These are phyloP conservation scores for Myotis findleyi DNA, from an alignment of 2,797 vertebrate genomes.

Conservation along the genomic window DNA sequence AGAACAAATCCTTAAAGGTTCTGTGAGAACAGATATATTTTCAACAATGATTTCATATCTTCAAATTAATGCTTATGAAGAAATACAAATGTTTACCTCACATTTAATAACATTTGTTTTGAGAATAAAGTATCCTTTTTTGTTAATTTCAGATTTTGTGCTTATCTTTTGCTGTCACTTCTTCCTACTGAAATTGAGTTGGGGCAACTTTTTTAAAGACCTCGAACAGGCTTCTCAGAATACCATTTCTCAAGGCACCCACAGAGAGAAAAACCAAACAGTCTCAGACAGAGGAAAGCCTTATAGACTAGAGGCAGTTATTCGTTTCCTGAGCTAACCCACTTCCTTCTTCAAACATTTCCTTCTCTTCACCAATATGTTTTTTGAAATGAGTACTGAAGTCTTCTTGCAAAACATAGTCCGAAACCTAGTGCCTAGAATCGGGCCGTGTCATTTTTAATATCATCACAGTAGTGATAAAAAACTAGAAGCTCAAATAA, in stretches of 20 bases:
- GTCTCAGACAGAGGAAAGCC: constrained; percentile 24
- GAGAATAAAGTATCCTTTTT: neutral
- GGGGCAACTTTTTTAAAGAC: neutral
- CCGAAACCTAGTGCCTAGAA: neutral
- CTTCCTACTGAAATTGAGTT: neutral
- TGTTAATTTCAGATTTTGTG: neutral
- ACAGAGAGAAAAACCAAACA: constrained; percentile 19
- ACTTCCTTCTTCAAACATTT: constrained; percentile 72
- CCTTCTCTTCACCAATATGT: constrained; percentile 53
- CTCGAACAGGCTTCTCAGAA: neutral
- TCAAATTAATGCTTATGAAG: constrained; percentile 27
- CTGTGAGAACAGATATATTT: constrained; percentile 8
- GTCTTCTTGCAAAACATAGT: constrained; percentile 38
- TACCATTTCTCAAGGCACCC: constrained; percentile 26
- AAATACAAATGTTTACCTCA: constrained; percentile 7
- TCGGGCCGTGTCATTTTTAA: neutral
- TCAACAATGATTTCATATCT: neutral
- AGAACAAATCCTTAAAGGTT: constrained; percentile 22
- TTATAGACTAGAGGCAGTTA: neutral
- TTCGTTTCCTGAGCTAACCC: constrained; percentile 69
- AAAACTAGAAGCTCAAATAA: constrained; percentile 14
- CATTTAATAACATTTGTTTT: neutral
- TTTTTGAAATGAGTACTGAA: constrained; percentile 39
- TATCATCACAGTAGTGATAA: neutral
- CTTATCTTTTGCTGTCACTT: neutral